Conservation (phyloP, 1,140 invertebrate genomes). For the Drosophila orena region DNA sequence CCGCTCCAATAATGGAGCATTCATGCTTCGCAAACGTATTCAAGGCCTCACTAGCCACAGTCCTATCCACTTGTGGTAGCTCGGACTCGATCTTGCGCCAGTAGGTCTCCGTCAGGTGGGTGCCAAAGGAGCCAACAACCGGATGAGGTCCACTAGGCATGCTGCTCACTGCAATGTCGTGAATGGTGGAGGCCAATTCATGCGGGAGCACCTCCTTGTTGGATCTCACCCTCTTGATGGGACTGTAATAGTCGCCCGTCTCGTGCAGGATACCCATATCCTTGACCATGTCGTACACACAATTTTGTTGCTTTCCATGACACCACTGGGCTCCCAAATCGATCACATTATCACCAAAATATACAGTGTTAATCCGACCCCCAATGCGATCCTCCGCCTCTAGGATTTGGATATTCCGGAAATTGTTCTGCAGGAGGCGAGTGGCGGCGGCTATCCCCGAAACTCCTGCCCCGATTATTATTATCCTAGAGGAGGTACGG, state of each 20-base stretch:
- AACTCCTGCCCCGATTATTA: conserved; percentile 87
- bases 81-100: neutral
- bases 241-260: conserved; percentile 33
- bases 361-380: conserved; percentile 87
- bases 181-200: conserved; percentile 41
- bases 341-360: conserved; percentile 87
- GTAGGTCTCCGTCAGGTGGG: conserved; percentile 68
- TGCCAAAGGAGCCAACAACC: conserved; percentile 73
- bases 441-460: conserved; percentile 87
- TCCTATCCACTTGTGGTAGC: conserved; percentile 13
- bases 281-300: conserved; percentile 88
- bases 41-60: conserved; percentile 83
- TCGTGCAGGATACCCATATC: conserved; percentile 85
- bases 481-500: conserved; percentile 53
- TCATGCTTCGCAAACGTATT: conserved; percentile 86
- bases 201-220: conserved; percentile 72
- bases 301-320: conserved; percentile 91
- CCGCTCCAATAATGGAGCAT: conserved; percentile 86
- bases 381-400: conserved; percentile 91
- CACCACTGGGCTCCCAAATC: conserved; percentile 92
- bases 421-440: conserved; percentile 85
- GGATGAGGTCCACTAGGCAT: conserved; percentile 2
- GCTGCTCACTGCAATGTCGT: conserved; percentile 23
- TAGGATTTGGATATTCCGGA: conserved; percentile 85
- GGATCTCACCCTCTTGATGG: conserved; percentile 66